Conservation (phyloP, 2,888 invertebrate genomes). For the Thysanoteuthis rhombus region DNA sequence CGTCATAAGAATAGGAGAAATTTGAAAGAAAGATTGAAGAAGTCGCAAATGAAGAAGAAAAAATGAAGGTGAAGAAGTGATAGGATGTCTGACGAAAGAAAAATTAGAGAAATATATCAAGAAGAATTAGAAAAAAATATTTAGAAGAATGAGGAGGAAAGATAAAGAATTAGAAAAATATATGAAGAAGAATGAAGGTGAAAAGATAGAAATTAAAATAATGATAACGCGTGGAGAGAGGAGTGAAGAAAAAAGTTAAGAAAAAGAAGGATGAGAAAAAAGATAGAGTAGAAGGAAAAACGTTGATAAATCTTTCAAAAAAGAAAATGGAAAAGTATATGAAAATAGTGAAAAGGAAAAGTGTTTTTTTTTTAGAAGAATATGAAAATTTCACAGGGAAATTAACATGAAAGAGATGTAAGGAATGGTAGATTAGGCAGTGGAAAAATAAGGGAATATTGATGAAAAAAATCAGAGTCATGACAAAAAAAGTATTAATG, state of each 20-base stretch:
- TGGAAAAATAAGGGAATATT: not conserved
- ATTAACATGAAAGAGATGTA: not conserved
- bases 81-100: too few relatives aligned
- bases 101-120: too few relatives aligned
- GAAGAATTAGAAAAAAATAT: not conserved
- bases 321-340: not conserved
- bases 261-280: too few relatives aligned
- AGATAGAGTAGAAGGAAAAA: too few relatives aligned
- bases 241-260: not conserved
- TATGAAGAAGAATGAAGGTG: not conserved
- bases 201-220: not conserved
- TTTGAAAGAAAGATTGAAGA: too few relatives aligned
- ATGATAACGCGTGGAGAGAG: not conserved
- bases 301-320: too few relatives aligned
- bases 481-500: not conserved
- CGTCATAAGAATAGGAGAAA: too few relatives aligned
- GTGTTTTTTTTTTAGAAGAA: not conserved
- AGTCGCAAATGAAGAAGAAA: too few relatives aligned
- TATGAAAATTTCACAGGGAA: not conserved
- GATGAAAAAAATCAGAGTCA: not conserved
- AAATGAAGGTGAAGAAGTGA: too few relatives aligned
- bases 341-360: not conserved
- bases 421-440: not conserved
- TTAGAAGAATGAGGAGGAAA: not conserved
- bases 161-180: too few relatives aligned